Conservation (phyloP, 2,888 invertebrate genomes). For the Protonemura montana region DNA sequence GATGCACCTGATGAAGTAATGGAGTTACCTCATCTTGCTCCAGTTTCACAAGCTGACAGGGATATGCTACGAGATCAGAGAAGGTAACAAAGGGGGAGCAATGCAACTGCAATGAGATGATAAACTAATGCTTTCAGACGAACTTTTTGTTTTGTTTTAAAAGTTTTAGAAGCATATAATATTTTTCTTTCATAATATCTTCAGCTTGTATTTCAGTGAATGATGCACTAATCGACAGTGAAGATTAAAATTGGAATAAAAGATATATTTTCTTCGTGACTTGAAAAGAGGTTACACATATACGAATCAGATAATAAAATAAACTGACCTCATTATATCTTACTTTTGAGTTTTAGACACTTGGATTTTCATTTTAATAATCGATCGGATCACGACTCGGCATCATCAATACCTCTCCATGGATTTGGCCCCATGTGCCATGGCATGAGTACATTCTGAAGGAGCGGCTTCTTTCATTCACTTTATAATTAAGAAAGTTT, state of each 20-base stretch:
- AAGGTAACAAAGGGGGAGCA: neutral
- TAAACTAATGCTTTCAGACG: neutral
- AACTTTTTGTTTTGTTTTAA: neutral
- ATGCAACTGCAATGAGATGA: neutral
- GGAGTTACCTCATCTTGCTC: neutral
- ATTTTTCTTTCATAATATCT: neutral
- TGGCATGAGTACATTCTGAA: neutral
- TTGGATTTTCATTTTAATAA: slow-evolving; percentile 30
- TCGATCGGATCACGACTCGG: slow-evolving; percentile 22
- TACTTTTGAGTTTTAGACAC: slow-evolving; percentile 21
- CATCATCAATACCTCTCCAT: neutral
- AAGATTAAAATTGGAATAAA: slow-evolving; percentile 16
- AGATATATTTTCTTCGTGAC: slow-evolving; percentile 26
- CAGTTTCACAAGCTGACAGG: neutral
- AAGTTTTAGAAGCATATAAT: too few species aligned
- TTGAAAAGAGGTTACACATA: slow-evolving; percentile 15
- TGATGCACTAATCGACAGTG: neutral
- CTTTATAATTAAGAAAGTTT: neutral
- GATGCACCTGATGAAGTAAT: neutral
- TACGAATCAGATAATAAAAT: slow-evolving; percentile 20
- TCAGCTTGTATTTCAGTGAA: too few species aligned
- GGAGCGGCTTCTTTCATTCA: slow-evolving; percentile 7
- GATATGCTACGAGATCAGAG: neutral
- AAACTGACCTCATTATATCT: slow-evolving; percentile 27
- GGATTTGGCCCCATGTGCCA: neutral